These are phyloP conservation scores for Pipistrellus pygmaeus DNA, from an alignment of 2,797 vertebrate species.

Conservation along the genomic window DNA sequence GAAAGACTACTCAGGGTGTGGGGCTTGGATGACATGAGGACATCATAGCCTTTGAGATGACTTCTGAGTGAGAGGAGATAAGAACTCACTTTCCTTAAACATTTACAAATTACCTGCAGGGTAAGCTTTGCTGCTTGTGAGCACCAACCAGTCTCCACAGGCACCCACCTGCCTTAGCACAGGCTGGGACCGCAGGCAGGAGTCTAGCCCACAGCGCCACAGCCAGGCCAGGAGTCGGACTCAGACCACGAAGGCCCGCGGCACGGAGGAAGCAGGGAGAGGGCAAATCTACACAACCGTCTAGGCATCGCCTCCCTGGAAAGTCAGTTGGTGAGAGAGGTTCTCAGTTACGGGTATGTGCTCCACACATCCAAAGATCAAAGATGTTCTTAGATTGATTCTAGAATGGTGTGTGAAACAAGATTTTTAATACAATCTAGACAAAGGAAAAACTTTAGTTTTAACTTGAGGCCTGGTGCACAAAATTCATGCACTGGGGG, in stretches of 20 bases:
- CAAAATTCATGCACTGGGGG: too few species aligned
- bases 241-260: background rate
- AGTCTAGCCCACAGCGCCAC: background rate
- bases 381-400: background rate
- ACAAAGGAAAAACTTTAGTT: background rate
- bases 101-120: background rate
- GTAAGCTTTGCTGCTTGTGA: background rate
- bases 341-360: background rate
- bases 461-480: too few species aligned
- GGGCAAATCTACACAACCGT: too few species aligned
- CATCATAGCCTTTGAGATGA: background rate
- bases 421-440: background rate
- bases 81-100: background rate
- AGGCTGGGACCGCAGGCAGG: background rate
- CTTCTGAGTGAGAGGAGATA: background rate
- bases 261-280: background rate
- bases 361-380: background rate
- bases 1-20: background rate
- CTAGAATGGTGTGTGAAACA: background rate
- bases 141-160: too few species aligned
- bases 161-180: background rate
- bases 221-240: background rate
- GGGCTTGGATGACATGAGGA: background rate
- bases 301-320: accelerated
- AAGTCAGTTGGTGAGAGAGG: background rate